Conservation (phyloP, 2,797 vertebrate species). For the Myotis myotis region DNA sequence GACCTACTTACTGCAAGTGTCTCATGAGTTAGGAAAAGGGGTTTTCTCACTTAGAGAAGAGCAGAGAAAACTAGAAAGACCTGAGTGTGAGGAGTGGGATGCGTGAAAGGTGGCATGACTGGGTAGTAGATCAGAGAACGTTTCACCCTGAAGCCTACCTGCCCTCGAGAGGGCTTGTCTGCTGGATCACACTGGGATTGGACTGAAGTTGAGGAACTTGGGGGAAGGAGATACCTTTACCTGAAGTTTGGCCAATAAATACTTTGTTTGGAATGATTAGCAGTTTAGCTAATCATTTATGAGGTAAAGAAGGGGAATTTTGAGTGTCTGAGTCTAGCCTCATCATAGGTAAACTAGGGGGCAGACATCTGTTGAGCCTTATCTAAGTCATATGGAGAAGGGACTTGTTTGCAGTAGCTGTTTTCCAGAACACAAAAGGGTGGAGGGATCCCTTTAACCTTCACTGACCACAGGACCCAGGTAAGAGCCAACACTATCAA, state of each 20-base stretch:
- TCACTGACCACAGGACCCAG: not conserved
- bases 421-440: not conserved
- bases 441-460: not conserved
- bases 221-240: not conserved
- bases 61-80: not conserved
- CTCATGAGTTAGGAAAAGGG: not conserved
- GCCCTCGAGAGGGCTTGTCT: not conserved
- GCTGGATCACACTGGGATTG: not conserved
- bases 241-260: not conserved
- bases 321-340: not conserved
- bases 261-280: not conserved
- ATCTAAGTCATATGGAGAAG: not conserved
- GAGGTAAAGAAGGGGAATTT: not conserved
- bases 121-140: not conserved
- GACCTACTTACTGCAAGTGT: not conserved
- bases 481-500: not conserved
- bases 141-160: not conserved
- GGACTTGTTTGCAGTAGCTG: not conserved
- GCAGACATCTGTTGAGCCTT: not conserved
- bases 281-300: not conserved
- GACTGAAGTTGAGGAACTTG: not conserved
- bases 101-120: not conserved
- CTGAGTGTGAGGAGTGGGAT: not conserved
- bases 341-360: not conserved
- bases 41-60: not conserved